These are phyloP conservation scores for Ptychoptera albimana DNA, from an alignment of 2,888 invertebrate species.

Conservation along the genomic window DNA sequence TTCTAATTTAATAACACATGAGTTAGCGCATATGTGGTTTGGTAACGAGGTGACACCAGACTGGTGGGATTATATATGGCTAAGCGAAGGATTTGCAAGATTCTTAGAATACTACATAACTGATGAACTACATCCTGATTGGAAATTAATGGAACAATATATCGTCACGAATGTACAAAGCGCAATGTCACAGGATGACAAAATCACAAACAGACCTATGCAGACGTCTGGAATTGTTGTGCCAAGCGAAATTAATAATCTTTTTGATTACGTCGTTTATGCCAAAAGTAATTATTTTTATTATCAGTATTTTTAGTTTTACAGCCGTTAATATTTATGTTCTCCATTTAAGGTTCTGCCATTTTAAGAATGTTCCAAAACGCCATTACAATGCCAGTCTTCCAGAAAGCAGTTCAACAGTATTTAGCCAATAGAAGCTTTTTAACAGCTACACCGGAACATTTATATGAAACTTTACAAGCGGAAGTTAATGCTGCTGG, in stretches of 20 bases:
- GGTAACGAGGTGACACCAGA: conserved; percentile 46
- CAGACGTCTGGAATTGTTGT: background rate
- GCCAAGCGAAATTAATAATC: background rate
- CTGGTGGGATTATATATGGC: conserved; percentile 49
- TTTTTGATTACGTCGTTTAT: conserved; percentile 5
- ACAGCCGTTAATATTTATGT: no score
- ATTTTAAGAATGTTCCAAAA: no score
- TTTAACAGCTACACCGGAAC: no score
- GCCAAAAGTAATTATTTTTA: background rate
- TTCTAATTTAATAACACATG: conserved; percentile 34
- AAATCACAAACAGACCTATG: background rate
- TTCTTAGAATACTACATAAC: conserved; percentile 49
- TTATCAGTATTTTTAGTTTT: no score
- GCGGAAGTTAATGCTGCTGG: no score
- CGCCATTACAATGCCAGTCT: no score
- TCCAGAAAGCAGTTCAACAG: no score
- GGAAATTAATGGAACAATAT: conserved; percentile 39
- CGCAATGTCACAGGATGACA: conserved; percentile 30
- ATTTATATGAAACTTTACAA: no score
- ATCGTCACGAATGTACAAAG: conserved; percentile 32
- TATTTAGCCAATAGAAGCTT: no score
- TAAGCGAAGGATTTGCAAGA: conserved; percentile 49
- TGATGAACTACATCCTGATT: conserved; percentile 31
- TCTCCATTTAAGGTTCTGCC: no score
- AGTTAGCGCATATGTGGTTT: conserved; percentile 53